phyloP scores from a whole-genome alignment of 2,113 vertebrate genomes.

The Aegithalos caudatus region DNA sequence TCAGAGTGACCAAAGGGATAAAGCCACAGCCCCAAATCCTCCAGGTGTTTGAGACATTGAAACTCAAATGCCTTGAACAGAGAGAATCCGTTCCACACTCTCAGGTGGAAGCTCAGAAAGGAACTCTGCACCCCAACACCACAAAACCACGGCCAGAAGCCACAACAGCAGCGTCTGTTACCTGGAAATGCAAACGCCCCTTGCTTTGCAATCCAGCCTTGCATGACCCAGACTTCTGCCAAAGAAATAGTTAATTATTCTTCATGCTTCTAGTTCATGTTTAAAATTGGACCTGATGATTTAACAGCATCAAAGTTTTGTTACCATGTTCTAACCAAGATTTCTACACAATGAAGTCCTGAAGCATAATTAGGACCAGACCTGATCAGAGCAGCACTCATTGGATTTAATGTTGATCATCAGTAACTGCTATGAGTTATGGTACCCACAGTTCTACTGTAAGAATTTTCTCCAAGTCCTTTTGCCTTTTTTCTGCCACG shows the following conservation, averaged over 20 bases:
- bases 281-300: not conserved
- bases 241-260: not conserved
- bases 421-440: not conserved
- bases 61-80: not conserved
- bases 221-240: rapidly evolving
- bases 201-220: not conserved
- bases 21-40: not conserved
- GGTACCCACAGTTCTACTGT: not conserved
- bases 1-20: not conserved
- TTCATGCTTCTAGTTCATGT: not conserved
- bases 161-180: rapidly evolving
- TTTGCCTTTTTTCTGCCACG: not conserved
- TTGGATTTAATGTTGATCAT: not conserved
- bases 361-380: not conserved
- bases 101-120: not conserved
- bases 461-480: not conserved
- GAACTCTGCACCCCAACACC: not conserved
- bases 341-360: not conserved
- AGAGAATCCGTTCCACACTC: not conserved
- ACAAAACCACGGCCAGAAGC: not conserved
- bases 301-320: not conserved
- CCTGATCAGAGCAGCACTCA: not conserved
- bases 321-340: not conserved
- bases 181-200: not conserved
- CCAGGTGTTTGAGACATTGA: not conserved